Base-by-base conservation (phyloP, 2,888 invertebrate genomes). In the Drosophila koepferae region DNA sequence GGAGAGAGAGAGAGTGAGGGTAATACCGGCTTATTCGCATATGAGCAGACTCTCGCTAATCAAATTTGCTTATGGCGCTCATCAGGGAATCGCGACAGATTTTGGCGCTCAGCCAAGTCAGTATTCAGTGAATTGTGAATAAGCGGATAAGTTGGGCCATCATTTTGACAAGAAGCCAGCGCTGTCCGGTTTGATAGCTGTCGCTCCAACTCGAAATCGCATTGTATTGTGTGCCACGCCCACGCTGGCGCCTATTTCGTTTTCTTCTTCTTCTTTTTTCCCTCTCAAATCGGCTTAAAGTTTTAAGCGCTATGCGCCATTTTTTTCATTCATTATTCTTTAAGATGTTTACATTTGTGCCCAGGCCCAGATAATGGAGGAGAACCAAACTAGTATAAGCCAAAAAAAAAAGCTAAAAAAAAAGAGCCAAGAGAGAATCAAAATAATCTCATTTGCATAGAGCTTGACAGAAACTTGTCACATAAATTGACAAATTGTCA, bases 241-340 rank as follows among this genome's bases (percentile, higher is more conserved):
- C 79, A 81, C 85, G 63, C 74, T 81, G 86, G 90, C 90, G 90
- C 90, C 84, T 74, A 82, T 73, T 80, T 80, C 80, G 10, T 9
- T 10, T 41, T n/a, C n/a, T n/a, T n/a, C 16, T 16, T 77, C 23
- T 23, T 23, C 4, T 23, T 77, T 89, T 74, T 10, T 16, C 5
- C 2, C 8, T 28, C 1, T 31, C n/a, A 81, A 89, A 89, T 85
- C 86, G 88, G 88, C 82, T 89, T 86, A 89, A 85, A 85, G 82
- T 72, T 80, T 78, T 85, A 77, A 72, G 74, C 72, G 60, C 65
- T 74, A 69, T 72, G 61, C 68, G 77, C 69, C 49, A 70, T 79
- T 81, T 80, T 76, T 76, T 81, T 46, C 46, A 18, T 49, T 72
- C 71, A 84, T 85, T 82, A 88, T 86, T 75, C 81, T 77, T 20